Evolutionary conservation across 1,140 invertebrate genomes (phyloP), one percentile per base, ranked within the genome.

Genomic region (Drosophila sp.): DNA sequence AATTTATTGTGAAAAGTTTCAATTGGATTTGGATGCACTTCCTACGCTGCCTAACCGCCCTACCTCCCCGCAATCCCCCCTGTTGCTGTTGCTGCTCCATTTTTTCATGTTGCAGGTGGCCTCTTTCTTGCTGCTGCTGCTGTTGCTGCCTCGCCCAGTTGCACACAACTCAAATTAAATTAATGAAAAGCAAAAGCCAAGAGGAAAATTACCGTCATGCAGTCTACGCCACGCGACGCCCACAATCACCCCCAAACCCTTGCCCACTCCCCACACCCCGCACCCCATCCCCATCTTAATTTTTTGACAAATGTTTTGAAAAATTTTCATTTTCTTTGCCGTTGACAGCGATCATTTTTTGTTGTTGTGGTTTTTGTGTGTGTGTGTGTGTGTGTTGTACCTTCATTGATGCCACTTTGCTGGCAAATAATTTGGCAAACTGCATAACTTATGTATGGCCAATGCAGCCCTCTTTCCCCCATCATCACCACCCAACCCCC

Each of bases 161-260:
- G 84, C 76, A 73, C 83, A 76, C 61, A 83, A 66, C 64, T 77
- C 65, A 77, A 82, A 89, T 87, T 71, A 78, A 87, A 81, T 70
- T 80, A 66, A 84, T 89, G 68, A 56, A 38, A 78, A 65, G 32
- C 23, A 62, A 60, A 66, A 83, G 44, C 44, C 44, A 50, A 50
- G 27, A 50, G 44, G 44, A 50, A 50, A 50, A 50, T 50, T 50
- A 50, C 79, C 80, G 84, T 89, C 84, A 89, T 90, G 84, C 84
- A 89, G 84, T 89, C 84, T 89, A 89, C 80, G 84, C 77, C 83
- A 87, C 83, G 83, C 83, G 83, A 87, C 83, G 79, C 84, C 83
- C 66, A 77, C 75, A 41, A 55, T 57, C 29, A 79, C 77, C 23
- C 32, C 50, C 60, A 40, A 38, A 3, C 35, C 35, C 35, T 38